phyloP scores from a whole-genome alignment of 2,888 invertebrate genomes.

The Eupeodes latifasciatus region DNA sequence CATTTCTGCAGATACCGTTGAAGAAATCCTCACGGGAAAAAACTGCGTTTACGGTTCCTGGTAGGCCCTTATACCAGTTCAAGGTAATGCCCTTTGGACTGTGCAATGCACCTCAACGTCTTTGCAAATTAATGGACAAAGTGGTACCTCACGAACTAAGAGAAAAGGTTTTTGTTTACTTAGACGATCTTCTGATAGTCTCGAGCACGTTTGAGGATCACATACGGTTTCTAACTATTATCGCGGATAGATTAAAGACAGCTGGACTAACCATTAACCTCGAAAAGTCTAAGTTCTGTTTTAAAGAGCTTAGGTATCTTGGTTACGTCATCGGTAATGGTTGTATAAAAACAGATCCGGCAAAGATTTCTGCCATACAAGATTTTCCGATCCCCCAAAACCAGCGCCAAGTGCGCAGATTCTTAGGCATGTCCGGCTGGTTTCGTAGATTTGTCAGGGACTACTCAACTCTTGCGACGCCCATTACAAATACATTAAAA shows the following conservation, averaged over 20 bases:
- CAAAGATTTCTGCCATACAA: conserved; percentile 33
- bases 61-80: too few species aligned
- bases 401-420: conserved; percentile 65
- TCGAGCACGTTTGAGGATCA: too few species aligned
- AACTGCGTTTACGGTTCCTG: too few species aligned
- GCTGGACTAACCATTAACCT: conserved; percentile 60
- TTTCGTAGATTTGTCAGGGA: conserved; percentile 66
- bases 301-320: conserved; percentile 1
- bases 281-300: conserved; percentile 38
- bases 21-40: conserved; percentile 8
- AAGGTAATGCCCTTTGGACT: too few species aligned
- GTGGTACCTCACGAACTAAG: too few species aligned
- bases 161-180: too few species aligned
- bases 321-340: conserved; percentile 53
- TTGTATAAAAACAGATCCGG: conserved; percentile 15
- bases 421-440: conserved; percentile 74
- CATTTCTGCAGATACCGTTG: conserved; percentile 17
- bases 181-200: too few species aligned
- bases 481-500: conserved; percentile 24
- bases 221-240: too few species aligned
- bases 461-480: conserved; percentile 40
- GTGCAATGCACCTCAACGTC: conserved; percentile 1
- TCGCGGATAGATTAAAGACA: conserved; percentile 32
- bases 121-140: conserved; percentile 49
- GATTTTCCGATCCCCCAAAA: conserved; percentile 29